phyloP scores from a whole-genome alignment of 2,888 invertebrate genomes.

The Eupithecia insigniata region DNA sequence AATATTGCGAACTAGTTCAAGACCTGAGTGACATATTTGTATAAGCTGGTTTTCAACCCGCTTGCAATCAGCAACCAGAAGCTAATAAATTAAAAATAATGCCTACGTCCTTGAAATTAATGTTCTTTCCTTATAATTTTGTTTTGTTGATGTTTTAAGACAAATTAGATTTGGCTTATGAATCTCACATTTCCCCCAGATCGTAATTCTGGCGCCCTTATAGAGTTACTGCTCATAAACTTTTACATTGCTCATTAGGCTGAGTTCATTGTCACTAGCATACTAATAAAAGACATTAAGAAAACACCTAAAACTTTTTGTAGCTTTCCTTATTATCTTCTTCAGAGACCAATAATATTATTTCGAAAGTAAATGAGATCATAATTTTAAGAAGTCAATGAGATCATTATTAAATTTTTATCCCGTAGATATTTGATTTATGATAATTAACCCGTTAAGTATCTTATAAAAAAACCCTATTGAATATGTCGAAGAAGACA shows the following conservation, averaged over 20 bases:
- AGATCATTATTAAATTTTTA: not conserved
- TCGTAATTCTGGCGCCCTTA: constrained; percentile 37
- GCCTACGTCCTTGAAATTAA: not conserved
- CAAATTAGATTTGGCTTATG: constrained; percentile 40
- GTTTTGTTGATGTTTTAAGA: constrained; percentile 20
- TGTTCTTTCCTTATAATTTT: not conserved
- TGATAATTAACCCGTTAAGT: not conserved
- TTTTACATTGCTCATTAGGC: constrained; percentile 37
- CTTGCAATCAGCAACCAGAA: not conserved
- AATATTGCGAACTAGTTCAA: not conserved
- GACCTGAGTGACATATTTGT: not conserved
- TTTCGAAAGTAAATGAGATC: constrained; percentile 11
- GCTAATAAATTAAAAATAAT: not conserved
- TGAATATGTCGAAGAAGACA: constrained; percentile 10
- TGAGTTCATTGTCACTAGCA: constrained; percentile 22
- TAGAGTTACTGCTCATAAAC: constrained; percentile 37
- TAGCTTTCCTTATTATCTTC: constrained; percentile 14
- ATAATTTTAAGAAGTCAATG: constrained; percentile 5
- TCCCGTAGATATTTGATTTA: not conserved
- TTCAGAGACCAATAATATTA: constrained; percentile 5
- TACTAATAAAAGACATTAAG: constrained; percentile 19
- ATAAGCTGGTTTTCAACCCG: not conserved
- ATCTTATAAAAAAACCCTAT: constrained; percentile 15
- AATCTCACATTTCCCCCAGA: constrained; percentile 19
- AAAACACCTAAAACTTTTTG: constrained; percentile 15